Evolutionary conservation across 2,888 invertebrate species (phyloP).

Genomic region (Ichneumoninae sp.): DNA sequence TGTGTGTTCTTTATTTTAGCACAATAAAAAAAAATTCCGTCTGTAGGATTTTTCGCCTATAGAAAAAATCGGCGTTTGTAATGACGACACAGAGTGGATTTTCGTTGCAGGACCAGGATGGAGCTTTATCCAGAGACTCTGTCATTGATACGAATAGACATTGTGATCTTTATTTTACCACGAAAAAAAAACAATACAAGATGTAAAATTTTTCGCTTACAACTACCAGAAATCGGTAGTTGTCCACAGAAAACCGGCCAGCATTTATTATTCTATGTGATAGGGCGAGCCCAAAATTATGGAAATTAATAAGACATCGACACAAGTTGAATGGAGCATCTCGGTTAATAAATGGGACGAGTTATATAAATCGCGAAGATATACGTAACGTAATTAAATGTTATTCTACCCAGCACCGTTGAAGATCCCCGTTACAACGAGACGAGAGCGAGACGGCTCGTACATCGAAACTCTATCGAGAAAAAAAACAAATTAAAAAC

Average conservation of each 20-base stretch:
- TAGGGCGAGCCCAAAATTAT: conserved; percentile 3
- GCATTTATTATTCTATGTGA: conserved; percentile 14
- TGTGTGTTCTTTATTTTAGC: too few relatives aligned
- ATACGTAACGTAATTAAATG: conserved; percentile 10
- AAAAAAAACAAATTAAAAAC: conserved; percentile 29
- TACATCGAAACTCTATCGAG: background rate
- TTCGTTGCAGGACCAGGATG: background rate
- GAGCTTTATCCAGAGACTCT: background rate
- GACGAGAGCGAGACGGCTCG: conserved; percentile 14
- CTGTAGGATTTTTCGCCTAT: too few relatives aligned
- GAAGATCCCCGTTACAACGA: conserved; percentile 36
- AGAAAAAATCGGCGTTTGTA: too few relatives aligned
- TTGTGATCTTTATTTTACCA: conserved; percentile 45
- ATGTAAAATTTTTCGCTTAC: background rate
- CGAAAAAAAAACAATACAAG: conserved; percentile 24
- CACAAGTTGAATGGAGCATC: conserved; percentile 18
- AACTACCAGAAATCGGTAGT: background rate
- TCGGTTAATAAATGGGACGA: conserved; percentile 21
- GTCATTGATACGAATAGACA: background rate
- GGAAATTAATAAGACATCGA: conserved; percentile 33
- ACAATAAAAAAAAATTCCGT: too few relatives aligned
- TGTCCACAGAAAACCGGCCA: conserved; percentile 2
- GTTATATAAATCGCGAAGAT: conserved; percentile 21
- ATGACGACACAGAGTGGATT: background rate
- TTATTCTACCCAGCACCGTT: conserved; percentile 59